Evolutionary conservation across 1,140 invertebrate species (phyloP).

Genomic region (Chironomus striatipennis): DNA sequence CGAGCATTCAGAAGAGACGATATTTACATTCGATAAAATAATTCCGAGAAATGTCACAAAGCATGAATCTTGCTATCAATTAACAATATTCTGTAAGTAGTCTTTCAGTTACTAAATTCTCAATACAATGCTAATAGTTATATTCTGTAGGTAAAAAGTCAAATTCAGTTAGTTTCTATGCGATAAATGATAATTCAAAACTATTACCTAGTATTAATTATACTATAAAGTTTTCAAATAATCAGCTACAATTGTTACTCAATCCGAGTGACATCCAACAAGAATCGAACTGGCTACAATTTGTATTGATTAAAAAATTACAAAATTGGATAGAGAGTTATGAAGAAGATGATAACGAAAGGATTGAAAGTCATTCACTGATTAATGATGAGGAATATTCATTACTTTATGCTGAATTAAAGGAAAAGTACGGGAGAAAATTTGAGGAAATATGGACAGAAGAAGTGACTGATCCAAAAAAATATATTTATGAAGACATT

Average conservation of each 20-base stretch:
- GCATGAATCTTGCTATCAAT: not conserved
- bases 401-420: slow-evolving; percentile 62
- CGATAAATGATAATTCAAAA: not conserved
- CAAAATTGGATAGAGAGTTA: slow-evolving; percentile 15
- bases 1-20: not conserved
- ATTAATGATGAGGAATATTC: slow-evolving; percentile 62
- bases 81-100: not conserved
- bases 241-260: not conserved
- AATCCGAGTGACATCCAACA: not conserved
- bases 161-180: not conserved
- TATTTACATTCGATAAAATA: not conserved
- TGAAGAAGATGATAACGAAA: slow-evolving; percentile 10
- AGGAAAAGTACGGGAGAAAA: slow-evolving; percentile 66
- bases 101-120: too few species aligned
- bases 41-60: not conserved
- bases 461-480: slow-evolving; percentile 78
- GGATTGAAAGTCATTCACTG: slow-evolving; percentile 56
- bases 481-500: slow-evolving; percentile 95
- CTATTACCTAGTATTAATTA: not conserved
- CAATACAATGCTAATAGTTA: too few species aligned
- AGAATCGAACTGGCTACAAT: not conserved
- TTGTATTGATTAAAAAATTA: not conserved
- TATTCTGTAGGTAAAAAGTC: not conserved
- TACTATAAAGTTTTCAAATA: not conserved
- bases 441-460: slow-evolving; percentile 79